phyloP scores from a whole-genome alignment of 1,140 invertebrate species.

The Melipona quadrifasciata region DNA sequence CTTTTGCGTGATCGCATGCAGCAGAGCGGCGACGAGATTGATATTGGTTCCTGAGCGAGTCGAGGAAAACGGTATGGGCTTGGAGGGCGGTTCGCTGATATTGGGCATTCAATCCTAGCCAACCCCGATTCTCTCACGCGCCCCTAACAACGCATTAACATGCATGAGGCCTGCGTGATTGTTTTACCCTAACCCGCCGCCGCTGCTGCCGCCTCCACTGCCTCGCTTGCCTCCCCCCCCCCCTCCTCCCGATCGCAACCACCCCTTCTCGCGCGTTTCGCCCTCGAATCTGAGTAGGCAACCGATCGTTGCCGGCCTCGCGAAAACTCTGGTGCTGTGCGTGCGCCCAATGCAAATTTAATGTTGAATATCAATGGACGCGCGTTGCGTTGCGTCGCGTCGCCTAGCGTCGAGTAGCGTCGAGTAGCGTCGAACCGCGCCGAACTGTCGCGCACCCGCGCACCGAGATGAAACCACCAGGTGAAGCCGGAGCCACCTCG shows the following conservation, averaged over 20 bases:
- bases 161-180: conserved; percentile 82
- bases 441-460: neutral
- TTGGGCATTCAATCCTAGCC: conserved; percentile 80
- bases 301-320: conserved; percentile 60
- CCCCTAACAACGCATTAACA: conserved; percentile 81
- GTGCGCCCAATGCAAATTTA: conserved; percentile 78
- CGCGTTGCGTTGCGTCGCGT: conserved; percentile 1
- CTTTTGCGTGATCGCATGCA: conserved; percentile 66
- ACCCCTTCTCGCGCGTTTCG: conserved; percentile 20
- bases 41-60: conserved; percentile 78
- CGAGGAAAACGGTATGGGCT: conserved; percentile 69
- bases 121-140: conserved; percentile 76
- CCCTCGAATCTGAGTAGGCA: conserved; percentile 75
- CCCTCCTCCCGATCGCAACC: neutral
- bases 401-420: neutral
- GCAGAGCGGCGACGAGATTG: conserved; percentile 65
- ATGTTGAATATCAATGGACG: conserved; percentile 73
- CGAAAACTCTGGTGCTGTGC: conserved; percentile 65
- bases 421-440: too few relatives aligned
- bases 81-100: conserved; percentile 78
- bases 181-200: conserved; percentile 78
- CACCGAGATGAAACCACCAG: conserved; percentile 31
- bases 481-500: conserved; percentile 5
- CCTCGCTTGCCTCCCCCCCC: neutral
- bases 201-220: conserved; percentile 16